Evolutionary conservation across 2,113 vertebrate species (phyloP).

Genomic region (Bubalus kerabau): DNA sequence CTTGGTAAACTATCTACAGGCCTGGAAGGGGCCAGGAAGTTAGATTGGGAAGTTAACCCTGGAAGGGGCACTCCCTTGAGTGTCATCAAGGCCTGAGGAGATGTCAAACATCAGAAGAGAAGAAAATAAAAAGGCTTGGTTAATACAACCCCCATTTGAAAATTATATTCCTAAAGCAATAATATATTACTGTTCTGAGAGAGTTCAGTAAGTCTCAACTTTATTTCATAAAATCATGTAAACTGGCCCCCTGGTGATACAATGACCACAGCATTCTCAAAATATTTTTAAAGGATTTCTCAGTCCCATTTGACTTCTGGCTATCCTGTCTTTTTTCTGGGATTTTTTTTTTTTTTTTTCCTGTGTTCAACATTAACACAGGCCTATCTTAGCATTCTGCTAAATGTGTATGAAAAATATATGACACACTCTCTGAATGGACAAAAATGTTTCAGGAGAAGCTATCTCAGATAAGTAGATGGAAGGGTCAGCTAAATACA

Average conservation of each 20-base stretch:
- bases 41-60: neutral
- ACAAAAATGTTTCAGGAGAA: neutral
- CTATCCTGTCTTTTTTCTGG: neutral
- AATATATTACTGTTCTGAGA: neutral
- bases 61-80: neutral
- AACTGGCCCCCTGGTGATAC: neutral
- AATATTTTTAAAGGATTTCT: neutral
- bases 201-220: neutral
- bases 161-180: neutral
- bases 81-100: neutral
- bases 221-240: neutral
- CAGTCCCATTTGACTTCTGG: neutral
- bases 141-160: neutral
- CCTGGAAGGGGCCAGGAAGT: neutral
- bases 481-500: neutral
- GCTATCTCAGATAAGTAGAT: neutral
- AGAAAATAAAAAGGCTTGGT: neutral
- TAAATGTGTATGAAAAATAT: neutral
- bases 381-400: neutral
- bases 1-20: neutral
- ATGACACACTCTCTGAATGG: neutral
- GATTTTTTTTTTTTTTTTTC: neutral
- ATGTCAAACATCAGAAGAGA: neutral
- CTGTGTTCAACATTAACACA: neutral
- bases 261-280: neutral